Conservation (phyloP, 2,888 invertebrate genomes). For the Ashinkailepas kermadecensis region DNA sequence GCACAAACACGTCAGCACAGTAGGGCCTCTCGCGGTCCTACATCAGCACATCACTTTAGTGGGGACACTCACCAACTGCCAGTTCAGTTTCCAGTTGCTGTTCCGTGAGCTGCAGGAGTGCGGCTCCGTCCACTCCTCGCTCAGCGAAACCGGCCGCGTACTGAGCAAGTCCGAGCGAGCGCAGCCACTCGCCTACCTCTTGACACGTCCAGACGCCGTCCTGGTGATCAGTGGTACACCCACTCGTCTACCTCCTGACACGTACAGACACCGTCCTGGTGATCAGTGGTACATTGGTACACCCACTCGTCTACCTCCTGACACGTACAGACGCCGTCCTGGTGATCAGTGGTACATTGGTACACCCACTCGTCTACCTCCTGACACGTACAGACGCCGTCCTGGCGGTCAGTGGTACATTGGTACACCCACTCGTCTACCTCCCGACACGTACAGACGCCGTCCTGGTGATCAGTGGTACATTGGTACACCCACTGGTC, state of each 20-base stretch:
- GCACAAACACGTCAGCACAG: no score
- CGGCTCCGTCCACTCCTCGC: conserved; percentile 44
- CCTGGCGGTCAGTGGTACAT: no score
- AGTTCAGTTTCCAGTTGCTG: conserved; percentile 33
- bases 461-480: no score
- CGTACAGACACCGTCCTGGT: conserved; percentile 36
- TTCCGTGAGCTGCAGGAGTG: conserved; percentile 40
- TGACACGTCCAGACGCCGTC: conserved; percentile 39
- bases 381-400: conserved; percentile 39
- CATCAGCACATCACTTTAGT: no score
- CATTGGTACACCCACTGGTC: conserved; percentile 39
- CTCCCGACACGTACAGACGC: conserved; percentile 41
- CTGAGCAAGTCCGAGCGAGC: conserved; percentile 39
- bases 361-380: conserved; percentile 43
- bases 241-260: conserved; percentile 42
- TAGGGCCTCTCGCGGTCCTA: no score
- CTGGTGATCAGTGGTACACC: conserved; percentile 34
- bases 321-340: conserved; percentile 37
- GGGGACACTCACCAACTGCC: conserved; percentile 29
- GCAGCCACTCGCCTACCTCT: conserved; percentile 43
- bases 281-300: no score
- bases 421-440: conserved; percentile 41
- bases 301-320: conserved; percentile 44
- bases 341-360: no score
- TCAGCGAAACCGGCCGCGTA: conserved; percentile 39